Conservation (phyloP, 2,113 vertebrate genomes). For the Oenanthe oenanthe region DNA sequence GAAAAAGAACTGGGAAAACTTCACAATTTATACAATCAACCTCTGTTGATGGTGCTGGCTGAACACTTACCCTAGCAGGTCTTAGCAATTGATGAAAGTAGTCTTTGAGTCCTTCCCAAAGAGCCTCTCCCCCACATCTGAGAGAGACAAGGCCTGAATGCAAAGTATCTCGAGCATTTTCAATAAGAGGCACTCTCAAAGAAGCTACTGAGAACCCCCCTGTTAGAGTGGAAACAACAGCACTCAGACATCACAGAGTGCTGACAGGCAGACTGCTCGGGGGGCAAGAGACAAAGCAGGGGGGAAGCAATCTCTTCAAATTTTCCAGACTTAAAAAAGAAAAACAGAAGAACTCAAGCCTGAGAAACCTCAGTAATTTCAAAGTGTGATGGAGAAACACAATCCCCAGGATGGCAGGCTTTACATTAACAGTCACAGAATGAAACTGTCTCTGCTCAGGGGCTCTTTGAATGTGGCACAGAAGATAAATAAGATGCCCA, state of each 20-base stretch:
- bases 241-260: neutral
- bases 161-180: neutral
- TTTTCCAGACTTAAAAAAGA: neutral
- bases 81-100: neutral
- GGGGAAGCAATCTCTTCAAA: neutral
- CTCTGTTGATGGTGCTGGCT: neutral
- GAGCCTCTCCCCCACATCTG: neutral
- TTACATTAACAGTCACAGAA: conserved; percentile 24
- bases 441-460: neutral
- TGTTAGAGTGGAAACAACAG: neutral
- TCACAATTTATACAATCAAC: neutral
- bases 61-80: neutral
- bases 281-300: neutral
- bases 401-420: neutral
- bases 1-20: neutral
- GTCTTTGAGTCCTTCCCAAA: neutral
- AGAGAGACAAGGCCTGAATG: neutral
- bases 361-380: neutral
- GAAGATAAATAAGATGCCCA: neutral
- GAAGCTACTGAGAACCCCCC: neutral
- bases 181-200: neutral
- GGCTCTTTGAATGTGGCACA: neutral
- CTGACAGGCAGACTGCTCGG: neutral
- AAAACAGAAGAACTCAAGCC: neutral
- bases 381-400: neutral